A percentile compares a stretch with the other conserved stretches of the same genome.
Conservation (phyloP, 1,140 invertebrate species). For the Caenorhabditis brenneri region DNA sequence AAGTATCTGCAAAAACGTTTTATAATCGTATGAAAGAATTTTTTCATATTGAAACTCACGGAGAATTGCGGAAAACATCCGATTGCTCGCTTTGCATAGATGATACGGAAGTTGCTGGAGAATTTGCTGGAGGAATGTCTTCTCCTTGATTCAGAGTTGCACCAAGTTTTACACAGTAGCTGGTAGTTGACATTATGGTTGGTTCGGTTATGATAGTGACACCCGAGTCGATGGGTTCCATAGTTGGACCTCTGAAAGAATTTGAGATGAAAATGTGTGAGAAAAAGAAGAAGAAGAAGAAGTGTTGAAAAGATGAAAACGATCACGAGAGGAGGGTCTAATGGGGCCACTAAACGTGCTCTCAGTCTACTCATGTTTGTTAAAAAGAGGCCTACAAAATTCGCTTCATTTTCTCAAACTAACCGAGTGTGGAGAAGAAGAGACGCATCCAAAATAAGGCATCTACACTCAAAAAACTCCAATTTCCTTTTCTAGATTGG, state of each 20-base stretch:
- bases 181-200: not conserved
- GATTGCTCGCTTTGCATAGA: not conserved
- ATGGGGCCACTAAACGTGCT: not conserved
- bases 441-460: too few species aligned
- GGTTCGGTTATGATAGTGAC: not conserved
- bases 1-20: not conserved
- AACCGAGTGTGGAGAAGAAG: too few species aligned
- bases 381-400: not conserved
- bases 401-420: too few species aligned
- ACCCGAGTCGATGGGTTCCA: not conserved
- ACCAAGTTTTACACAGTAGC: not conserved
- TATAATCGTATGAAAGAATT: not conserved
- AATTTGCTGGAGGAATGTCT: not conserved
- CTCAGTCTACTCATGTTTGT: too few species aligned
- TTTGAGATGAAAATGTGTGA: not conserved
- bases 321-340: not conserved
- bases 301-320: not conserved
- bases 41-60: not conserved
- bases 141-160: conserved; percentile 23
- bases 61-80: not conserved
- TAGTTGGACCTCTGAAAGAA: not conserved
- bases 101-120: not conserved
- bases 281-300: too few species aligned
- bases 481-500: not conserved
- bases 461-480: not conserved